phyloP scores from a whole-genome alignment of 2,113 vertebrate species.

The Caretta caretta region DNA sequence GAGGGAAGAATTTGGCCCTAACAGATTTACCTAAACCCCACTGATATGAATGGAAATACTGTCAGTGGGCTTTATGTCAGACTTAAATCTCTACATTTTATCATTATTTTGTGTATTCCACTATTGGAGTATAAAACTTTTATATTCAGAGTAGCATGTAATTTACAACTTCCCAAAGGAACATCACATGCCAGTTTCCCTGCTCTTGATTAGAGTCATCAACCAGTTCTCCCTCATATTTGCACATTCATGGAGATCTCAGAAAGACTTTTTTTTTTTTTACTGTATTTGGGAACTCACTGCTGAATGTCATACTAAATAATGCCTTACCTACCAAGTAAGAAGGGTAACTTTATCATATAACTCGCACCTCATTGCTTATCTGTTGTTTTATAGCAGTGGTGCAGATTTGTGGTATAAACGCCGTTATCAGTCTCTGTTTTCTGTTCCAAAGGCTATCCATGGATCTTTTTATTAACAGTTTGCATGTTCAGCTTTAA shows the following conservation, averaged over 20 bases:
- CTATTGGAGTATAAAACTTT: background rate
- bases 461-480: background rate
- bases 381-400: background rate
- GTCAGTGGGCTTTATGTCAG: background rate
- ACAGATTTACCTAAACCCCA: background rate
- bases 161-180: background rate
- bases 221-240: background rate
- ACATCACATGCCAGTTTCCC: background rate
- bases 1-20: background rate
- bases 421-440: background rate
- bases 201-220: background rate
- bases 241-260: background rate
- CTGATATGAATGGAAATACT: background rate
- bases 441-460: background rate
- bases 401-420: background rate
- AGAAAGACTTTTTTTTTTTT: background rate
- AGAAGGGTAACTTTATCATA: background rate
- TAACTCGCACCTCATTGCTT: background rate
- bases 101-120: conserved; percentile 6
- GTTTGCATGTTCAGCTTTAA: background rate
- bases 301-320: background rate
- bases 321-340: background rate
- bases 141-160: background rate
- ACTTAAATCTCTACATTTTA: background rate
- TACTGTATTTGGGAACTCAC: background rate